A percentile compares a stretch with the other conserved stretches of the same genome.
These are phyloP conservation scores for Shinisaurus crocodilurus DNA, from an alignment of 2,113 vertebrate species.

Conservation along the genomic window DNA sequence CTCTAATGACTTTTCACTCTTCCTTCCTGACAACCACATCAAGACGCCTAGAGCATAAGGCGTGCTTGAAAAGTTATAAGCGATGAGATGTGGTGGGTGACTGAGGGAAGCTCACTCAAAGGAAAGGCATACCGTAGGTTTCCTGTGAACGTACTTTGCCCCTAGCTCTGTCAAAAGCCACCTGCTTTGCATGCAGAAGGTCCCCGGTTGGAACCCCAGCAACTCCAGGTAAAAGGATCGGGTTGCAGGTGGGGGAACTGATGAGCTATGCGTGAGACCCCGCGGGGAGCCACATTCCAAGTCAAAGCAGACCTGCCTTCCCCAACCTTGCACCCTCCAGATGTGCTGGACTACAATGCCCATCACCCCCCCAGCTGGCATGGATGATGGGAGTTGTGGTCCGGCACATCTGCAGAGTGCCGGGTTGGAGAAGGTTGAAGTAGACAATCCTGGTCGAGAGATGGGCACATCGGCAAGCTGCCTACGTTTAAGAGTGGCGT, in stretches of 20 bases:
- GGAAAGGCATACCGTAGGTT: slow-evolving; percentile 12
- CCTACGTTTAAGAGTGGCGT: not conserved
- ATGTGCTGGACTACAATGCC: too few relatives aligned
- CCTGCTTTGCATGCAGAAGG: not conserved
- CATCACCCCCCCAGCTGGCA: too few relatives aligned
- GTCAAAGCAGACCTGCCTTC: not conserved
- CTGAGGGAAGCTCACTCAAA: not conserved
- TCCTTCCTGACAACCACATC: slow-evolving; percentile 28
- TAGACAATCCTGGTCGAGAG: too few relatives aligned
- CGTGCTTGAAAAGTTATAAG: slow-evolving; percentile 4
- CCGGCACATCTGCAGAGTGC: not conserved
- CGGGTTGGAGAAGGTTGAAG: not conserved
- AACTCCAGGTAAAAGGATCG: not conserved
- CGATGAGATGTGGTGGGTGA: not conserved
- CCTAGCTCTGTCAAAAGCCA: not conserved
- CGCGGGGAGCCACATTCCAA: not conserved
- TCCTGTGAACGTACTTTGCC: not conserved
- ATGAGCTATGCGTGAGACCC: not conserved
- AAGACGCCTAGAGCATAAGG: not conserved
- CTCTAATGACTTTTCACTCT: slow-evolving; percentile 27
- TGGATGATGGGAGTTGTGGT: too few relatives aligned
- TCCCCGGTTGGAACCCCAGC: too few relatives aligned
- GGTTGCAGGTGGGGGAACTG: not conserved
- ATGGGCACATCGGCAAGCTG: not conserved
- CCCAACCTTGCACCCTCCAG: too few relatives aligned